A percentile compares a stretch with the other conserved stretches of the same genome.
phyloP scores from a whole-genome alignment of 1,140 invertebrate genomes.

The Diuraphis noxia region DNA sequence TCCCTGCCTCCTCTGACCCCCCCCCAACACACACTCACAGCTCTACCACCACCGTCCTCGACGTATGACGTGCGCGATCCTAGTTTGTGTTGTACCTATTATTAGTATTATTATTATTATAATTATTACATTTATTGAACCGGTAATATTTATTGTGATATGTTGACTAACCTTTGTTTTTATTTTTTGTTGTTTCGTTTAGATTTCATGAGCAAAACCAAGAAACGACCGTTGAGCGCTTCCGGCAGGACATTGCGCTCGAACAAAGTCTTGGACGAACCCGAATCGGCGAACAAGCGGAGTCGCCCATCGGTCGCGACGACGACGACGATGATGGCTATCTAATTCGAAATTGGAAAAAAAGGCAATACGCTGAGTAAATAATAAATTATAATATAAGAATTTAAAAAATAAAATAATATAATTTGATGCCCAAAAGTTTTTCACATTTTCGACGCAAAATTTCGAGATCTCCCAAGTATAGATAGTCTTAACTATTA shows the following conservation, averaged over 20 bases:
- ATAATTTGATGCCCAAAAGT: background rate
- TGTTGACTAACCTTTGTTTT: background rate
- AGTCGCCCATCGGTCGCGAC: background rate
- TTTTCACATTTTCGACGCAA: slow-evolving; percentile 26
- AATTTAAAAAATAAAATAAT: background rate
- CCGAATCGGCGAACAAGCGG: background rate
- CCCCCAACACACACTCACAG: no score
- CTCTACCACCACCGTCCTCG: background rate
- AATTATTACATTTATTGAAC: background rate
- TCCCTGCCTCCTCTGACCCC: background rate
- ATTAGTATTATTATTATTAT: no score
- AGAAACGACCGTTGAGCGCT: slow-evolving; percentile 9
- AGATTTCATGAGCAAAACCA: slow-evolving; percentile 48
- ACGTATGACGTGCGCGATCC: background rate
- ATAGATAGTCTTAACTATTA: slow-evolving; percentile 40
- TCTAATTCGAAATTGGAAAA: slow-evolving; percentile 2
- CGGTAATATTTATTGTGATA: background rate
- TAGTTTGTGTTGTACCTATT: background rate
- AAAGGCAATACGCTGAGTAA: background rate
- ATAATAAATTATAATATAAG: background rate
- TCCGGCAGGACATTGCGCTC: background rate
- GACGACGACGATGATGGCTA: slow-evolving; percentile 7
- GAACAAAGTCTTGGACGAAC: background rate
- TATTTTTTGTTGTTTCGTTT: background rate
- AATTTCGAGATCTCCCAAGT: slow-evolving; percentile 37